Evolutionary conservation across 2,888 invertebrate genomes (phyloP).

Genomic region (Drosophila helvetica): DNA sequence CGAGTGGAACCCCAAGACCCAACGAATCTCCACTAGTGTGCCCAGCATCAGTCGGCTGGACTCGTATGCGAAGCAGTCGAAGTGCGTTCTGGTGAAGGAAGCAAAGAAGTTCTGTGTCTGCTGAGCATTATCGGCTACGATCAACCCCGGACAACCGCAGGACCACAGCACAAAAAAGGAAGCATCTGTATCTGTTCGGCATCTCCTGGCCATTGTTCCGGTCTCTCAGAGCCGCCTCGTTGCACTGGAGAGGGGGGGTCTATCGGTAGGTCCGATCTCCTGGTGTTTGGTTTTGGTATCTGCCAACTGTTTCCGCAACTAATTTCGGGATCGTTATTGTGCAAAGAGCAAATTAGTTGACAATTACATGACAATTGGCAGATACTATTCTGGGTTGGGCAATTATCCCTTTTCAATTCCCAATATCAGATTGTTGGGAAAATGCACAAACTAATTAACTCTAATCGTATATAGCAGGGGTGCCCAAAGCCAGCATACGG

Average conservation of each 20-base stretch:
- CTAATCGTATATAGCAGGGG: conserved; percentile 12
- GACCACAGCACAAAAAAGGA: conserved; percentile 27
- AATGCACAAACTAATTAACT: not conserved
- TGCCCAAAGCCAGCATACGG: too few species aligned
- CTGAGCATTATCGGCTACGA: conserved; percentile 10
- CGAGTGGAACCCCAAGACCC: conserved; percentile 42
- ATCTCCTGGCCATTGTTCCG: conserved; percentile 49
- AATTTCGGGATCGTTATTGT: conserved; percentile 39
- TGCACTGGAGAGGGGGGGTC: too few species aligned
- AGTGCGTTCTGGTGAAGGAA: conserved; percentile 61
- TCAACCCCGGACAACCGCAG: conserved; percentile 15
- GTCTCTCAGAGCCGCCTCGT: not conserved
- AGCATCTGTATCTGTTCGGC: conserved; percentile 34
- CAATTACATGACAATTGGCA: conserved; percentile 63
- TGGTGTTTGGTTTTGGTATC: conserved; percentile 11
- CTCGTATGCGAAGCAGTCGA: conserved; percentile 52
- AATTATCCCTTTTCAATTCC: too few species aligned
- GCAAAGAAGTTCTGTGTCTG: conserved; percentile 74
- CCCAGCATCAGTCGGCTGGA: conserved; percentile 66
- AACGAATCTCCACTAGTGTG: conserved; percentile 51
- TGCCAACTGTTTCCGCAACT: conserved; percentile 37
- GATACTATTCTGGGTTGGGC: conserved; percentile 12
- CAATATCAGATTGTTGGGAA: not conserved
- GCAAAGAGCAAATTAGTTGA: conserved; percentile 61
- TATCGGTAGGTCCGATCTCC: conserved; percentile 55